Percentiles rank a stretch among this genome's conserved stretches.
Evolutionary conservation across 2,113 vertebrate species (phyloP).

Genomic region (Crotalus horridus): DNA sequence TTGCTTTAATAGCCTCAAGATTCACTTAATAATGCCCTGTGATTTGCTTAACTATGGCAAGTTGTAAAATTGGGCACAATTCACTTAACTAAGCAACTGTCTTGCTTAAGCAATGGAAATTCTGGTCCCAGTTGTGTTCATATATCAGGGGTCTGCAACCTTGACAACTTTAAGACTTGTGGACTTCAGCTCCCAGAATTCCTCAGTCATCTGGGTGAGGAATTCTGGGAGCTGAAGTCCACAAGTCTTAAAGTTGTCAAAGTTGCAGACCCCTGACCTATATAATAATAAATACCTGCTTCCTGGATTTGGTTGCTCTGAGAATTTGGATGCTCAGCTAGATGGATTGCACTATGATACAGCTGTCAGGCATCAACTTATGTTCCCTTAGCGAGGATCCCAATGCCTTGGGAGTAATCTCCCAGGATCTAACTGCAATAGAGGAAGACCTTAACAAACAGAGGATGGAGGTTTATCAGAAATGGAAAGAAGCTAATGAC

Average conservation of each 20-base stretch:
- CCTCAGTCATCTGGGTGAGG: no score
- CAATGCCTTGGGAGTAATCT: not conserved
- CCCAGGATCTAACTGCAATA: not conserved
- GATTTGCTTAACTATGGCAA: not conserved
- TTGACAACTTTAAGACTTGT: no score
- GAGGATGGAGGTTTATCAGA: not conserved
- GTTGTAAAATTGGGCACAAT: not conserved
- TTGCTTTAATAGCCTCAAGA: not conserved
- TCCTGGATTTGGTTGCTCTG: not conserved
- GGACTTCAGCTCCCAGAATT: no score
- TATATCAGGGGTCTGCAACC: no score
- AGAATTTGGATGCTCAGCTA: not conserved
- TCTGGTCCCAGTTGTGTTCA: not conserved
- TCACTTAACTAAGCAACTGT: not conserved
- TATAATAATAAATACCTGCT: not conserved
- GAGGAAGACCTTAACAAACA: not conserved
- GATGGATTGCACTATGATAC: not conserved
- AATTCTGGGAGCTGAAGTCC: no score
- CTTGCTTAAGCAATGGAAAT: not conserved
- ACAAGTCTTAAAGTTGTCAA: no score
- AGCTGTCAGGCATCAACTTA: not conserved
- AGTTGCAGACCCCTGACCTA: no score
- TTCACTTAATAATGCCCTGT: not conserved
- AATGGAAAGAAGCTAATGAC: not conserved
- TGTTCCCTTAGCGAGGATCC: not conserved